Base-by-base conservation (phyloP, 2,888 invertebrate species). In the Agrotis puta region DNA sequence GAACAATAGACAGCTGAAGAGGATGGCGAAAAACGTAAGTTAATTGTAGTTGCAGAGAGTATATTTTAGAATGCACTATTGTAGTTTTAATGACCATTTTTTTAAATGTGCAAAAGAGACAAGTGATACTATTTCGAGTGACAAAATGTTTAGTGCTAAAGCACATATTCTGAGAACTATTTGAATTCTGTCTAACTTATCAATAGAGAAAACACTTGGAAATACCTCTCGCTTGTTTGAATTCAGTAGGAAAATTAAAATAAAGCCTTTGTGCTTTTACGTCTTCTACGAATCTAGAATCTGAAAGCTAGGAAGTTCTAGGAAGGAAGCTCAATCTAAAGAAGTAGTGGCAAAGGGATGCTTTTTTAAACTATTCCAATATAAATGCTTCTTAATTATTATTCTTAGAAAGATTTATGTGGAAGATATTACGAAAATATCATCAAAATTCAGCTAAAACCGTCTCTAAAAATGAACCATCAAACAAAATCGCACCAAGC, bases 11-110 rank as follows among this genome's bases (percentile, higher is more conserved):
- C 98, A 98, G 92, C 97, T 98, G 82, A 98, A 98, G 94, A 97
- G 97, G 91, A 96, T 97, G 92, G 97, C 98, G 70, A 98, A 98
- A 95, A 98, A 97, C 92, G 98, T 98, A 94, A 98, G 98, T 79
- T 33, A 45, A n/a, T 1, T 47, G 16, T 53, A 39, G 4, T n/a
- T 45, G 1, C 6, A 47, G 5, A 43, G 1, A 27, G 16, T 51
- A 45, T 62, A 4, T 6, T 22, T 24, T 53, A 18, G 9, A 20
- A 47, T 53, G 9, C 24, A 3, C 3, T 16, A 70, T 43, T 53
- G 27, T 27, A 5, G 0, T 5, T 27, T 3, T 27, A 27, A 27
- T 27, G 27, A 27, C 27, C 27, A 27, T 27, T 27, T 27, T n/a
- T 27, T 27, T 5, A 27, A 27, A 27, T 27, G 0, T 27, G 27